A percentile compares a stretch with the other conserved stretches of the same genome.
phyloP scores from a whole-genome alignment of 2,797 vertebrate species.

The Simalia tracyae region DNA sequence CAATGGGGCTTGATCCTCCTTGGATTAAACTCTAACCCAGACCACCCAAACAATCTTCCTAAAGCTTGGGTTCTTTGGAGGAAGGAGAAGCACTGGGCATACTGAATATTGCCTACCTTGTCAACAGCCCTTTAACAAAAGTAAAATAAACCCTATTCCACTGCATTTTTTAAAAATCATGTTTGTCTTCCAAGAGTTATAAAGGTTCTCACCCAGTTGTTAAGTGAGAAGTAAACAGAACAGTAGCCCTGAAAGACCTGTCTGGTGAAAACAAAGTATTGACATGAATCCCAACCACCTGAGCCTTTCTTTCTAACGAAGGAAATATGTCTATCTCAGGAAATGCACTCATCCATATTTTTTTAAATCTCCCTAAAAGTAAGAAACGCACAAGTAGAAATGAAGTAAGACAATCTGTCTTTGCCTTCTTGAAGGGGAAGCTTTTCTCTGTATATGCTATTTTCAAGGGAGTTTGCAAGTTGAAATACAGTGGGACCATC shows the following conservation, averaged over 20 bases:
- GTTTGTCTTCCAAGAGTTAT: background rate
- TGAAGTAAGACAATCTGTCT: background rate
- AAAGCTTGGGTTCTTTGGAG: background rate
- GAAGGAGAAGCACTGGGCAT: background rate
- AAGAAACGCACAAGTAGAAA: background rate
- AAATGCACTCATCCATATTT: background rate
- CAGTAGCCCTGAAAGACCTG: background rate
- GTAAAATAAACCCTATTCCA: background rate
- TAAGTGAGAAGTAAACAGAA: background rate
- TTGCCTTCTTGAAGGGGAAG: background rate
- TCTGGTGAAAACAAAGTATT: background rate
- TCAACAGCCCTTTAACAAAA: background rate
- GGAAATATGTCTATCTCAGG: background rate
- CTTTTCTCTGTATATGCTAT: background rate
- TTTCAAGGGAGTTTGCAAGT: background rate
- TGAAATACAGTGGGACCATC: background rate
- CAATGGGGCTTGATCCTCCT: background rate
- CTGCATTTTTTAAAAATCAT: background rate
- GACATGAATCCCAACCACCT: background rate
- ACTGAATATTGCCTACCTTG: background rate
- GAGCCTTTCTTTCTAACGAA: background rate
- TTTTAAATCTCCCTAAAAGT: background rate
- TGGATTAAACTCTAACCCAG: background rate
- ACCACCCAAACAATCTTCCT: background rate
- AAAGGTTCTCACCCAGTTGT: background rate